Evolutionary conservation across 2,888 invertebrate species (phyloP).

Genomic region (Drosophila atripex): DNA sequence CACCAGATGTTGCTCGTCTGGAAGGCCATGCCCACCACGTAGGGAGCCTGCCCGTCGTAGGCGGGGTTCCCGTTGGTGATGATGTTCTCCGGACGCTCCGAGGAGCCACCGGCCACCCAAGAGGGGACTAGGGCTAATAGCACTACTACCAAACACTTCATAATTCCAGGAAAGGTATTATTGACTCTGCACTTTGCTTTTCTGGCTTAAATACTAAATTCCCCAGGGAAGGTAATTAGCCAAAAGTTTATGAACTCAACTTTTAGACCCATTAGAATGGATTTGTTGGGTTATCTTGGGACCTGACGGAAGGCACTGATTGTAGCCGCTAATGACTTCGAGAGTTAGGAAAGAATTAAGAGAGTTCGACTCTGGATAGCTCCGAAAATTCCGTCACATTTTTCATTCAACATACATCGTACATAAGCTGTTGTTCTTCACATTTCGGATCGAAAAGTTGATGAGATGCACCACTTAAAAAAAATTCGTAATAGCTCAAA

Average conservation of each 20-base stretch:
- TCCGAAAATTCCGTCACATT: too few species aligned
- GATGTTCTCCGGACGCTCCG: conserved; percentile 1
- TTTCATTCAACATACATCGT: background rate
- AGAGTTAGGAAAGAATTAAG: background rate
- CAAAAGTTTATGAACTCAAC: background rate
- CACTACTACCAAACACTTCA: conserved; percentile 10
- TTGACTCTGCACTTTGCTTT: background rate
- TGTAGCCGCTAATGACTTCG: background rate
- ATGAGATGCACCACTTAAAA: background rate
- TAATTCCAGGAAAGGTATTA: background rate
- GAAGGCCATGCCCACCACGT: conserved; percentile 31
- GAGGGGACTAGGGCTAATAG: conserved; percentile 1
- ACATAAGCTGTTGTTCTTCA: background rate
- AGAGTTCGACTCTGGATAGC: background rate
- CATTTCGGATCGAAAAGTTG: conserved; percentile 3
- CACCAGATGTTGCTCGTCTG: conserved; percentile 20
- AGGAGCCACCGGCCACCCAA: background rate
- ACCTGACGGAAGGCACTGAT: background rate
- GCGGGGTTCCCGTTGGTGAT: conserved; percentile 34
- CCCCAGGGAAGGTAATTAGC: conserved; percentile 22
- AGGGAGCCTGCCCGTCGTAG: conserved; percentile 31
- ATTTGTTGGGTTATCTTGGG: conserved; percentile 12
- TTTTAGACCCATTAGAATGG: conserved; percentile 5
- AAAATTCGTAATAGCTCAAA: background rate
- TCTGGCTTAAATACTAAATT: conserved; percentile 13